phyloP scores from a whole-genome alignment of 2,888 invertebrate genomes.

The Sphecodes monilicornis region DNA sequence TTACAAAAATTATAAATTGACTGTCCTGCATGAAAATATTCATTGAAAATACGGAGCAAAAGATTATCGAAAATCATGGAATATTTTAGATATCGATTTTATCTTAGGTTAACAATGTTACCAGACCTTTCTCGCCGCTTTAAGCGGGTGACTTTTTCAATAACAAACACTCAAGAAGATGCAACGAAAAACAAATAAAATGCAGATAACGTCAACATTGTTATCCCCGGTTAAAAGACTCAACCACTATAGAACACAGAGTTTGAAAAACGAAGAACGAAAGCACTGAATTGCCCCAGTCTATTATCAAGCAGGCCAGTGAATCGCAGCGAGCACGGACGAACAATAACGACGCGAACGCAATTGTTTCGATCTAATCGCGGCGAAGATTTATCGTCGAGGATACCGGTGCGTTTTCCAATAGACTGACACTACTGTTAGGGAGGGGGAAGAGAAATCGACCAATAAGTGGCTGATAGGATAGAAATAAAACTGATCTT shows the following conservation, averaged over 20 bases:
- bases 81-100: no score
- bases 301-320: neutral
- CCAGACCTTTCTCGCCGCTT: neutral
- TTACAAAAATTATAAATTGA: no score
- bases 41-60: no score
- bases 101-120: neutral
- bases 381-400: slow-evolving; percentile 16
- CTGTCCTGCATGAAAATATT: no score
- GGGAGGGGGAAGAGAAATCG: neutral
- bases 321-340: neutral
- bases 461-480: slow-evolving; percentile 4
- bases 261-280: neutral
- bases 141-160: neutral
- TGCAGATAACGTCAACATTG: neutral
- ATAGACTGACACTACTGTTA: neutral
- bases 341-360: neutral
- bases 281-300: neutral
- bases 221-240: neutral
- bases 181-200: no score
- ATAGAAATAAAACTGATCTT: slow-evolving; percentile 37
- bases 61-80: no score
- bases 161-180: neutral
- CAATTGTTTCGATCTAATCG: slow-evolving; percentile 32
- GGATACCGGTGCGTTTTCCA: neutral
- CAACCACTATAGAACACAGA: neutral